Evolutionary conservation across 2,113 vertebrate species (phyloP).

Genomic region (Sula dactylatra): DNA sequence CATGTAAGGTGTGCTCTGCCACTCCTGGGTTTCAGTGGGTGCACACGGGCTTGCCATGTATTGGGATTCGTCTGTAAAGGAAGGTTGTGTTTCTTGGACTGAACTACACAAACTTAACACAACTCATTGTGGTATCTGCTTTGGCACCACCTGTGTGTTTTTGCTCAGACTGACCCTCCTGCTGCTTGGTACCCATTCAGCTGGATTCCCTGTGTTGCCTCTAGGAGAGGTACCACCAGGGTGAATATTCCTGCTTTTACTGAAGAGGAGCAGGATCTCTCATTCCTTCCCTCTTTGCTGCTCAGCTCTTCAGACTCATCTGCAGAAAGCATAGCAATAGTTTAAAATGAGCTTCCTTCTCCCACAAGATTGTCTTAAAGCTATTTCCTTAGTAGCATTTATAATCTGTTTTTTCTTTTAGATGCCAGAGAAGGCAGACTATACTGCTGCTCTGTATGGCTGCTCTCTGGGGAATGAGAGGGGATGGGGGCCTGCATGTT

Average conservation of each 20-base stretch:
- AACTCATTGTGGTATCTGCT: background rate
- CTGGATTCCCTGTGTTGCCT: background rate
- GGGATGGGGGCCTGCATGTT: background rate
- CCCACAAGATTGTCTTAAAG: background rate
- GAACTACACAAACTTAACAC: background rate
- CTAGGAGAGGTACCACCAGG: background rate
- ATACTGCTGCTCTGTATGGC: background rate
- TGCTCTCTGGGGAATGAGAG: background rate
- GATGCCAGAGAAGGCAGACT: background rate
- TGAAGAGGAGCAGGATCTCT: background rate
- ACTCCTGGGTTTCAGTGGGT: background rate
- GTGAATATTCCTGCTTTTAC: background rate
- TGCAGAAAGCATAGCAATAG: background rate
- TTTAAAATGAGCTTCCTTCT: background rate
- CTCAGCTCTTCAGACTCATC: background rate
- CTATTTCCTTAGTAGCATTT: background rate
- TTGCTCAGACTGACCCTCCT: background rate
- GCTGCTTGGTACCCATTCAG: background rate
- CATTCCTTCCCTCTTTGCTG: background rate
- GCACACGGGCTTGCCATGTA: rapidly evolving
- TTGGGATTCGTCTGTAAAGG: background rate
- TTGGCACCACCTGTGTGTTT: background rate
- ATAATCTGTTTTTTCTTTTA: background rate
- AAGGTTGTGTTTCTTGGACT: background rate
- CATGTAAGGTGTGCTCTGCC: background rate